Evolutionary conservation across 2,888 invertebrate species (phyloP), one percentile per base, ranked within the genome.

Genomic region (Rhagophthalmus giganteus): DNA sequence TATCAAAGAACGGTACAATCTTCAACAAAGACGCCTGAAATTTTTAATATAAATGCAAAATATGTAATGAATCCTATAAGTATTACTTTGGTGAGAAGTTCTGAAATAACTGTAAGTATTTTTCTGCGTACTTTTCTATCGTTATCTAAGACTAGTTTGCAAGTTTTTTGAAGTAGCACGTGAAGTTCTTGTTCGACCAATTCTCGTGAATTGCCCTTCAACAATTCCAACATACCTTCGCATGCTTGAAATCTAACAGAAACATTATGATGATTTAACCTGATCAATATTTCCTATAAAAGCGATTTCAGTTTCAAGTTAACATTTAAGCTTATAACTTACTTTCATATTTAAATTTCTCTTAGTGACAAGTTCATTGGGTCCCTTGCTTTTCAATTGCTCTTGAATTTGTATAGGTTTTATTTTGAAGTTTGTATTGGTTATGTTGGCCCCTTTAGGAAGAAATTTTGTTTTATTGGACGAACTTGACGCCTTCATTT

Each of bases 361-460:
- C 20, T 78, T 81, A 37, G 87, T 87, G 24, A 86, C 74, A 37
- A 82, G 79, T 63, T 84, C 82, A 3, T 75, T 70, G 11, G 74
- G 41, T 15, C 80, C 80, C 50, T 79, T 78, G 14, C 72, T 65
- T 61, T 77, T 78, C 9, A 92, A 70, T 67, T 94, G 94, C 63
- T 90, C 87, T 28, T 81, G 82, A 26, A 96, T 81, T 1, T 91
- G 79, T 59, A 96, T 93, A 67, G 92, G 90, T 65, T 88, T 88
- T 0, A 93, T 83, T 80, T 94, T 93, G 66, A 96, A 94, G 63
- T 86, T 85, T 0, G 92, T 88, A 71, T 92, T 86, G 0, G 95
- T 95, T 2, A 91, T 85, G 80, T 95, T 96, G 39, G 87, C 83
- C 4, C 92, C 92, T 77, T 91, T 94, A 0, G 90, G 89, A 39